Conservation (phyloP, 1,140 invertebrate species). For the Drosophila ironensis region DNA sequence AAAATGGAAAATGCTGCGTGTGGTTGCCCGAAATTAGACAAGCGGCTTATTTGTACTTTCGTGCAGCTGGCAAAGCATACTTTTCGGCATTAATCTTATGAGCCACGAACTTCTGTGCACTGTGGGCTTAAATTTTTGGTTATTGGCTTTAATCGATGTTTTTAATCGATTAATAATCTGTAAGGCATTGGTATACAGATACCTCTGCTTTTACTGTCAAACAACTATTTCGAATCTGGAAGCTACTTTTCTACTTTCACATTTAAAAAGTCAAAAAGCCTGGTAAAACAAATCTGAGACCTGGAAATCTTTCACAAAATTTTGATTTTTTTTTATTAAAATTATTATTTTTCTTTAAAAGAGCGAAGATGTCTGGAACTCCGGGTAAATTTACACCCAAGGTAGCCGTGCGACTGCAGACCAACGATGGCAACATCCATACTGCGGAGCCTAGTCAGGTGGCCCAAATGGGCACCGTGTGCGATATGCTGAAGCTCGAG, state of each 20-base stretch:
- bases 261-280: too few species aligned
- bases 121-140: too few species aligned
- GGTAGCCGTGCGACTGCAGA: conserved; percentile 1
- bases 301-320: too few species aligned
- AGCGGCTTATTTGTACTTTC: not conserved
- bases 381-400: not conserved
- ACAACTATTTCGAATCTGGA: too few species aligned
- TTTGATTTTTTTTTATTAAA: not conserved
- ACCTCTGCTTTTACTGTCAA: too few species aligned
- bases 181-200: too few species aligned
- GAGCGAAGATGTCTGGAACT: not conserved
- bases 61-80: not conserved
- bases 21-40: conserved; percentile 15
- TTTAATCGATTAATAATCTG: too few species aligned
- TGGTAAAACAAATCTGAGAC: too few species aligned
- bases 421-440: conserved; percentile 22
- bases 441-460: conserved; percentile 1
- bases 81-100: conserved; percentile 7
- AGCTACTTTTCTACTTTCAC: too few species aligned
- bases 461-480: conserved; percentile 16
- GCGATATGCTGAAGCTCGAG: conserved; percentile 22
- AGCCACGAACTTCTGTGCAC: too few species aligned
- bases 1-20: not conserved
- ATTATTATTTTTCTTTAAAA: not conserved
- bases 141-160: too few species aligned